Conservation (phyloP, 2,888 invertebrate genomes). For the Oxytorus armatus region DNA sequence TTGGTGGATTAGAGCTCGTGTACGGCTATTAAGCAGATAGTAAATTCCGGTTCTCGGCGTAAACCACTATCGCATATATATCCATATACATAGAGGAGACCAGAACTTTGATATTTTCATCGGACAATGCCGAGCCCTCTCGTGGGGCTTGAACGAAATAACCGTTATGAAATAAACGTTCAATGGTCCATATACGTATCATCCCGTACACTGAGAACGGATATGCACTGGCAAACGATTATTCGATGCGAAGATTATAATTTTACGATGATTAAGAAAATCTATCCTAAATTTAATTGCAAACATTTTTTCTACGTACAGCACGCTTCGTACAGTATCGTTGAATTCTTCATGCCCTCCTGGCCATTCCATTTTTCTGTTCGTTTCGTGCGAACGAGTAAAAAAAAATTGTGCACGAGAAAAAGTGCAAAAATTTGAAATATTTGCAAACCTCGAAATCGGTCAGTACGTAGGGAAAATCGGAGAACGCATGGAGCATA, state of each 20-base stretch:
- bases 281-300: no score
- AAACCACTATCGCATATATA: constrained; percentile 50
- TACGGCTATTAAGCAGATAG: constrained; percentile 67
- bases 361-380: constrained; percentile 1
- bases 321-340: no score
- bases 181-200: background rate
- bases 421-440: constrained; percentile 24
- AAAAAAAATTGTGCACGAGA: constrained; percentile 2
- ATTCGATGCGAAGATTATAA: no score
- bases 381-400: constrained; percentile 26
- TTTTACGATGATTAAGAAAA: no score
- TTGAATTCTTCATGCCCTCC: constrained; percentile 17
- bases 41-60: constrained; percentile 62
- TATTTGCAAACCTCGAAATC: constrained; percentile 25
- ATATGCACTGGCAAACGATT: no score
- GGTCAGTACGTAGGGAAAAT: constrained; percentile 1
- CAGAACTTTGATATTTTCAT: constrained; percentile 21
- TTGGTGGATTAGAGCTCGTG: constrained; percentile 73
- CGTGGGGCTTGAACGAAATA: background rate
- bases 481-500: constrained; percentile 25
- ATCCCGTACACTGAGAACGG: no score
- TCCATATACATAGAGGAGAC: constrained; percentile 10
- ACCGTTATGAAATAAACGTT: background rate
- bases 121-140: background rate
- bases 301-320: no score